A percentile compares a stretch with the other conserved stretches of the same genome.
phyloP scores from a whole-genome alignment of 2,888 invertebrate genomes.

The Cataglyphis livida region DNA sequence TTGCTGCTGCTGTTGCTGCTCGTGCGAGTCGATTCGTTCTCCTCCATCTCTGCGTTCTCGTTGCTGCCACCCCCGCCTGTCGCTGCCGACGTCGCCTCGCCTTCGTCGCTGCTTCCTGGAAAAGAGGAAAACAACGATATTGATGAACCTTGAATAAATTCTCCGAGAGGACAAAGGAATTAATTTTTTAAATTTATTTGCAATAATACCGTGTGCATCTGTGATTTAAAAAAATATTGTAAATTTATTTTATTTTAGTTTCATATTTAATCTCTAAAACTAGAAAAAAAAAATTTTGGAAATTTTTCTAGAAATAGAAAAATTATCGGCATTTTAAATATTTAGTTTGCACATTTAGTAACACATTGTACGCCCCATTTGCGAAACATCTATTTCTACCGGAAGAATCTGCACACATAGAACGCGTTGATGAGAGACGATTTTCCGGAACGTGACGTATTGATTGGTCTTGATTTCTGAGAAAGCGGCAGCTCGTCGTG shows the following conservation, averaged over 20 bases:
- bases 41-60: conserved; percentile 87
- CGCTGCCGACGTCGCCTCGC: conserved; percentile 86
- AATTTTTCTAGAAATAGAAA: background rate
- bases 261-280: background rate
- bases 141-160: conserved; percentile 1
- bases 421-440: conserved; percentile 22
- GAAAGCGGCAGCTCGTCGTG: conserved; percentile 37
- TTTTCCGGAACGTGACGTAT: conserved; percentile 43
- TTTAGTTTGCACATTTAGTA: background rate
- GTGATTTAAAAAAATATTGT: background rate
- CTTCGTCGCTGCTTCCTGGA: conserved; percentile 86
- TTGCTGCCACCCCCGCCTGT: conserved; percentile 81
- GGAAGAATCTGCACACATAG: conserved; percentile 15
- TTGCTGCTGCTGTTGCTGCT: conserved; percentile 64
- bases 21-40: conserved; percentile 72
- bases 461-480: conserved; percentile 40
- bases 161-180: background rate
- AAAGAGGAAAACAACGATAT: conserved; percentile 29
- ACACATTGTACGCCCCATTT: background rate
- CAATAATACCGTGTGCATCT: background rate
- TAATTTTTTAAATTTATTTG: background rate
- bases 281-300: background rate
- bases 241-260: background rate
- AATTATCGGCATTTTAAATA: background rate
- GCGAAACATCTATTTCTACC: conserved; percentile 57